phyloP scores from a whole-genome alignment of 2,888 invertebrate genomes.

The Sycophila texana region DNA sequence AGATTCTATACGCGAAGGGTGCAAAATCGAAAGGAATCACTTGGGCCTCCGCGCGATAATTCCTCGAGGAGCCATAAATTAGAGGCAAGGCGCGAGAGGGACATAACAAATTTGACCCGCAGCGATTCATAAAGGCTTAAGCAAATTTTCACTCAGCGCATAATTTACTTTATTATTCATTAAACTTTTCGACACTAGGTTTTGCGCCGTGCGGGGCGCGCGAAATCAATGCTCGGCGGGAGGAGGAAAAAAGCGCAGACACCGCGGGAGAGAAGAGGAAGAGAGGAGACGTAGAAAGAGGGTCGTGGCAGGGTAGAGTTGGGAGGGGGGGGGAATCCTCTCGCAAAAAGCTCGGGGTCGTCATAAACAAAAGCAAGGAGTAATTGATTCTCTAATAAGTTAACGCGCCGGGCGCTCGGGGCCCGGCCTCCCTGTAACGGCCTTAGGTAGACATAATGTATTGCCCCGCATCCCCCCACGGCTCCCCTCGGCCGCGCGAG shows the following conservation, averaged over 20 bases:
- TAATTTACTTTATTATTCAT: conserved; percentile 28
- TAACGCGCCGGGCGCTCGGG: conserved; percentile 67
- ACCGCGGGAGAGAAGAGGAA: conserved; percentile 20
- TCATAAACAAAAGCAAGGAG: conserved; percentile 75
- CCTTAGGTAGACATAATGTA: conserved; percentile 71
- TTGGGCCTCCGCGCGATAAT: background rate
- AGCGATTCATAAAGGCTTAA: conserved; percentile 1
- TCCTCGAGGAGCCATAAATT: background rate
- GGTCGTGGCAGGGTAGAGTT: background rate
- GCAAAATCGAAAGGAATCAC: background rate
- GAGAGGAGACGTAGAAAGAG: background rate
- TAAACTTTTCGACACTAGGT: conserved; percentile 36
- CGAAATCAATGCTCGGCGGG: conserved; percentile 4
- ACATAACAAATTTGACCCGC: too few species aligned
- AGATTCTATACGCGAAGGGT: background rate
- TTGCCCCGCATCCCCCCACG: conserved; percentile 63
- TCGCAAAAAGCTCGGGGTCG: conserved; percentile 68
- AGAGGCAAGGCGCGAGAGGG: too few species aligned
- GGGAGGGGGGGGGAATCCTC: conserved; percentile 10
- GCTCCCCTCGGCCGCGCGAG: conserved; percentile 59
- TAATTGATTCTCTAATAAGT: conserved; percentile 76
- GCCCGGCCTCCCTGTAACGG: conserved; percentile 61
- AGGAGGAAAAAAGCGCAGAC: conserved; percentile 40
- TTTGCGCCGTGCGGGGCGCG: background rate
- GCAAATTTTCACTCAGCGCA: background rate